Evolutionary conservation across 2,888 invertebrate genomes (phyloP).

Genomic region (Xestia ashworthii): DNA sequence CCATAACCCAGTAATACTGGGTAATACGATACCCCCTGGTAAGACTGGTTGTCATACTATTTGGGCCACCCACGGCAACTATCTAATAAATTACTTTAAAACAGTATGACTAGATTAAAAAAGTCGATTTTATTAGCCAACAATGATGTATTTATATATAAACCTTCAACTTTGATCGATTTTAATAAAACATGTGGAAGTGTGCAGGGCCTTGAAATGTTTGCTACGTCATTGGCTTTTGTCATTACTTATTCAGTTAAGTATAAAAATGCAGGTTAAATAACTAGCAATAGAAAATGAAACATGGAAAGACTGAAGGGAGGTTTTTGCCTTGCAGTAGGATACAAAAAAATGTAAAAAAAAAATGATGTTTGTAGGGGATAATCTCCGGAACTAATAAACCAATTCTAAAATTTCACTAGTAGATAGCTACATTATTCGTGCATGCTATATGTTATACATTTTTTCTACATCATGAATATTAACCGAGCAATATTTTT

Average conservation of each 20-base stretch:
- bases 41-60: too few species aligned
- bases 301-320: not conserved
- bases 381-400: too few species aligned
- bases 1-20: too few species aligned
- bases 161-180: slow-evolving; percentile 4
- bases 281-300: not conserved
- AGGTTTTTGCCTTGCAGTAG: not conserved
- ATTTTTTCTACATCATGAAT: too few species aligned
- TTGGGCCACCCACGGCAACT: too few species aligned
- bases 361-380: too few species aligned
- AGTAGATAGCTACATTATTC: too few species aligned
- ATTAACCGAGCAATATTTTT: too few species aligned
- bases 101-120: not conserved
- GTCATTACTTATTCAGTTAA: not conserved
- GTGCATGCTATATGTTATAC: too few species aligned
- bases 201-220: slow-evolving; percentile 2
- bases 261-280: not conserved
- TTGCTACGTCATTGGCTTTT: slow-evolving; percentile 2
- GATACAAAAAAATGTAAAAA: not conserved
- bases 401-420: too few species aligned
- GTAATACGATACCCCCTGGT: too few species aligned
- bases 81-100: not conserved
- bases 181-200: slow-evolving; percentile 4
- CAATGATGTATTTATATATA: not conserved
- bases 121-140: not conserved